Evolutionary conservation across 2,113 vertebrate species (phyloP).

Genomic region (Rhegmatorhina hoffmannsi): DNA sequence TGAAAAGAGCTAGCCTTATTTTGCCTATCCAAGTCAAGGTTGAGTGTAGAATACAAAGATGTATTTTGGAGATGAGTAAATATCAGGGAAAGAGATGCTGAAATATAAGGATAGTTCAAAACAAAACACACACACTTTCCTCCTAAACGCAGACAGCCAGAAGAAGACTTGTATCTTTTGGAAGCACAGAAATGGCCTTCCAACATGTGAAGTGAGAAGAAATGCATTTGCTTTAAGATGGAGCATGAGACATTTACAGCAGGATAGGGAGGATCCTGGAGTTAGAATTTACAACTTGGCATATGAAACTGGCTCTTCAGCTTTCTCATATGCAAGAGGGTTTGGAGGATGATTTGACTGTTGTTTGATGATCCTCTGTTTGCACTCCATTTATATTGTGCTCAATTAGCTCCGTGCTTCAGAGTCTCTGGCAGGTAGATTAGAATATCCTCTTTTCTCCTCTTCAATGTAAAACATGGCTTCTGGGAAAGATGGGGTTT

Average conservation of each 20-base stretch:
- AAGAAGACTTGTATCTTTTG: neutral
- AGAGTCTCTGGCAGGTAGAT: neutral
- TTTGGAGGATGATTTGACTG: neutral
- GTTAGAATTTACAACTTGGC: neutral
- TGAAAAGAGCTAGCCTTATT: neutral
- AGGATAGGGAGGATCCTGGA: neutral
- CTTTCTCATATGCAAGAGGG: neutral
- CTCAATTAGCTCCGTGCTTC: neutral
- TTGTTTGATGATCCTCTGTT: neutral
- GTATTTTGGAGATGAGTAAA: neutral
- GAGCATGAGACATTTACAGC: neutral
- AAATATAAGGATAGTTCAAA: neutral
- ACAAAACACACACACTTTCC: neutral
- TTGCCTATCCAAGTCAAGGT: neutral
- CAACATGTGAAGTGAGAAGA: neutral
- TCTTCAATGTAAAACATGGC: neutral
- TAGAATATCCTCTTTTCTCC: neutral
- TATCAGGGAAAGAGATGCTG: neutral
- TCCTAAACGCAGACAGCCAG: neutral
- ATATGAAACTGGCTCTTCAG: neutral
- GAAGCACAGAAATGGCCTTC: neutral
- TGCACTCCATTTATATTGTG: neutral
- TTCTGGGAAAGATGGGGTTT: neutral
- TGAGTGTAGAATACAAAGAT: neutral
- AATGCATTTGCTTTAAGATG: neutral